Evolutionary conservation across 1,140 invertebrate species (phyloP).

Genomic region (Paralvinella palmiformis): DNA sequence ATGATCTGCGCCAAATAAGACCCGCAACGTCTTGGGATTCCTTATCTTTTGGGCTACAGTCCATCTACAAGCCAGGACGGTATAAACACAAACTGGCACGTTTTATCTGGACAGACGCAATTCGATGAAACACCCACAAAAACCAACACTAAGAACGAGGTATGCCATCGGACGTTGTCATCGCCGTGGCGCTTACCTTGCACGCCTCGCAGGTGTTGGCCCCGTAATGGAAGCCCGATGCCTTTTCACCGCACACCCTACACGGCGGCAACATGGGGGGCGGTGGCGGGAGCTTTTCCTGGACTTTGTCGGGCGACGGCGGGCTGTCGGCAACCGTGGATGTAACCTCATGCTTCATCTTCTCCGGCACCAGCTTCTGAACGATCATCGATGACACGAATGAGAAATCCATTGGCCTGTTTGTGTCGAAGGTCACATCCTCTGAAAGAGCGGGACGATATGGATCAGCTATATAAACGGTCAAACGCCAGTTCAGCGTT

Average conservation of each 20-base stretch:
- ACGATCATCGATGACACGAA: not conserved
- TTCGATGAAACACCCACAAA: too few species aligned
- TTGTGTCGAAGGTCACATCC: too few species aligned
- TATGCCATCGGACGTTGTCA: too few species aligned
- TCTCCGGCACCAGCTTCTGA: not conserved
- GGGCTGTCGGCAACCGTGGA: not conserved
- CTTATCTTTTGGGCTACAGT: too few species aligned
- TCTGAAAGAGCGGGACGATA: too few species aligned
- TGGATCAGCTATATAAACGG: too few species aligned
- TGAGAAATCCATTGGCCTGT: not conserved
- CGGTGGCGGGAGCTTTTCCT: not conserved
- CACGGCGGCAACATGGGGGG: slow-evolving; percentile 41
- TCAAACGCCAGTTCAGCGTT: too few species aligned
- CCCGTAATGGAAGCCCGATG: slow-evolving; percentile 54
- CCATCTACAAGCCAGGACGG: too few species aligned
- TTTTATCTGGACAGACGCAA: too few species aligned
- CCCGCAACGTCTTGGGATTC: too few species aligned
- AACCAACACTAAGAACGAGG: not conserved
- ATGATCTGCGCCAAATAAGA: too few species aligned
- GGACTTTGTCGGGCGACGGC: not conserved
- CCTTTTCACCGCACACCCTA: slow-evolving; percentile 52
- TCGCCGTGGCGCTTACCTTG: slow-evolving; percentile 37
- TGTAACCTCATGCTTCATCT: not conserved
- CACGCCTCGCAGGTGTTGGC: slow-evolving; percentile 55
- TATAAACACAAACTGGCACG: too few species aligned